phyloP scores from a whole-genome alignment of 2,113 vertebrate genomes.

The Microtus pennsylvanicus region DNA sequence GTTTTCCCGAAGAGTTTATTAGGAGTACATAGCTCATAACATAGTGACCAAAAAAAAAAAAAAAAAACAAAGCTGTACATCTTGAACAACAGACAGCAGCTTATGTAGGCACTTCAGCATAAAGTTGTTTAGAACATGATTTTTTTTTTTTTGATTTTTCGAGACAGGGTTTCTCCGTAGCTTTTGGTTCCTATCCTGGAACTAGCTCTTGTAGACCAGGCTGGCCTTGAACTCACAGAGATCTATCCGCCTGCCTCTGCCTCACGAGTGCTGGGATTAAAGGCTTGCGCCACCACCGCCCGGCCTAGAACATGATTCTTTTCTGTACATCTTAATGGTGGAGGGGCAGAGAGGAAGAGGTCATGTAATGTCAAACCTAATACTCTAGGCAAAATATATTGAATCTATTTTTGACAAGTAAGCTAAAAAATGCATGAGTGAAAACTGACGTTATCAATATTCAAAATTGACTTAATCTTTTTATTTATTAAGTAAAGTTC shows the following conservation, averaged over 20 bases:
- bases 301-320: background rate
- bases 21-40: background rate
- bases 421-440: constrained; percentile 5
- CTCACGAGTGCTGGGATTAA: too few species aligned
- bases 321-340: background rate
- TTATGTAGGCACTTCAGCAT: background rate
- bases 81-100: background rate
- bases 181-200: too few species aligned
- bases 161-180: too few species aligned
- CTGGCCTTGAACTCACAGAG: too few species aligned
- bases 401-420: background rate
- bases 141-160: too few species aligned
- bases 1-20: background rate
- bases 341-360: background rate
- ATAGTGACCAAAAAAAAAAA: background rate
- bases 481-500: background rate
- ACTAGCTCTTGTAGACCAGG: too few species aligned
- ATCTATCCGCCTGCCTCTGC: too few species aligned
- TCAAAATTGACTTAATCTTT: constrained; percentile 19
- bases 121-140: background rate
- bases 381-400: background rate
- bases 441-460: background rate
- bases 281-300: too few species aligned
- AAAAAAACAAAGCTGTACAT: background rate
- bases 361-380: background rate